These are phyloP conservation scores for Tachina grossa DNA, from an alignment of 2,888 invertebrate genomes.

Conservation along the genomic window DNA sequence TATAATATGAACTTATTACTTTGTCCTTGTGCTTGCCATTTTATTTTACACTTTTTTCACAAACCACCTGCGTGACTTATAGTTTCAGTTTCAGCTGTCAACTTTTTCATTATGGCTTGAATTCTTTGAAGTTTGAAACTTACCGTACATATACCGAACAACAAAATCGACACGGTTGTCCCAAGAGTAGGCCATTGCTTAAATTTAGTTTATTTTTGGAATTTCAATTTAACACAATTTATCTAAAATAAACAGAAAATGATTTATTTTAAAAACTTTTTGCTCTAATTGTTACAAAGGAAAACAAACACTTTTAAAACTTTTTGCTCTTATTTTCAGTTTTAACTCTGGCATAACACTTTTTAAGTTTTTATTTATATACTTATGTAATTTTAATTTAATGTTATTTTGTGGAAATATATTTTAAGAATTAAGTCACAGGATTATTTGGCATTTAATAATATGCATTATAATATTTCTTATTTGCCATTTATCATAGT, in stretches of 20 bases:
- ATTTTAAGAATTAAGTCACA: constrained; percentile 35
- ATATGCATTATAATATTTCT: constrained; percentile 8
- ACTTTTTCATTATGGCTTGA: not conserved
- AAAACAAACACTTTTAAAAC: constrained; percentile 6
- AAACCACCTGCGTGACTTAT: constrained; percentile 2
- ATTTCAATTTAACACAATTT: constrained; percentile 74
- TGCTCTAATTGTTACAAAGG: not conserved
- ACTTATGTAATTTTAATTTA: constrained; percentile 31
- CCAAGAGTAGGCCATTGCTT: constrained; percentile 90
- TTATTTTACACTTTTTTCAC: constrained; percentile 6
- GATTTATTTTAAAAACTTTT: constrained; percentile 17
- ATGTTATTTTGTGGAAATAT: constrained; percentile 21
- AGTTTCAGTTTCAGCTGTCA: not conserved
- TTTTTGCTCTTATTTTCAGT: constrained; percentile 6
- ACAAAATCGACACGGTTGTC: constrained; percentile 92
- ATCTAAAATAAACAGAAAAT: constrained; percentile 69
- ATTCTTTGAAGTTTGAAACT: constrained; percentile 76
- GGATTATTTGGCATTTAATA: constrained; percentile 47
- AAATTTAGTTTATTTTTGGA: constrained; percentile 68
- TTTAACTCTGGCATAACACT: constrained; percentile 25
- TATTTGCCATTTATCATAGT: constrained; percentile 11
- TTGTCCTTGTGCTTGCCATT: not conserved
- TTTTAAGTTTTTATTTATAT: constrained; percentile 34
- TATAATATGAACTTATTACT: not conserved
- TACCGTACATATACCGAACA: constrained; percentile 92